These are phyloP conservation scores for Drosophila engyochracea DNA, from an alignment of 2,888 invertebrate genomes.

Conservation along the genomic window DNA sequence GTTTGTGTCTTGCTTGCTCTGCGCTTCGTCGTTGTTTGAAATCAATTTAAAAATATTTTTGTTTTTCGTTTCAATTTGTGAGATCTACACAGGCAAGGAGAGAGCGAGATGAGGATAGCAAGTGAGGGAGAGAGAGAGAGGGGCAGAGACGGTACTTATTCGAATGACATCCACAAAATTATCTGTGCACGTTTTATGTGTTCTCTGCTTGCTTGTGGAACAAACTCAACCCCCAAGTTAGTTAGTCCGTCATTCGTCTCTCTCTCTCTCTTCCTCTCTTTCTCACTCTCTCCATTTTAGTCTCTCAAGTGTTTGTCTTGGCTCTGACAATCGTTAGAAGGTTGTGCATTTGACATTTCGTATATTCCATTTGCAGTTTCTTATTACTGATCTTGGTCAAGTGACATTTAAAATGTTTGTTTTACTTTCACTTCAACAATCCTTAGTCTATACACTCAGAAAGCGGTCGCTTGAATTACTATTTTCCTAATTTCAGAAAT, in stretches of 20 bases:
- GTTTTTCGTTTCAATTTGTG: conserved; percentile 62
- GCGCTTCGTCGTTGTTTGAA: conserved; percentile 70
- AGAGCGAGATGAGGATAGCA: conserved; percentile 2
- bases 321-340: conserved; percentile 1
- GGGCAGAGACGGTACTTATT: conserved; percentile 31
- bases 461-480: neutral
- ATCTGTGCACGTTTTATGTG: conserved; percentile 26
- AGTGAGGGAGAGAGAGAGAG: neutral
- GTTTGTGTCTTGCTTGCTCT: conserved; percentile 36
- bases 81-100: conserved; percentile 4
- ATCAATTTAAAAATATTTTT: conserved; percentile 80
- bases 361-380: neutral
- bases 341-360: neutral
- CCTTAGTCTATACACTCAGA: neutral
- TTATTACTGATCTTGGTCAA: neutral
- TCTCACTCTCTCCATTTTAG: neutral
- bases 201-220: conserved; percentile 18
- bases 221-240: conserved; percentile 23
- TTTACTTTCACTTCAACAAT: neutral
- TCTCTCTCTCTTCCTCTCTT: neutral
- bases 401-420: neutral
- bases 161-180: conserved; percentile 66
- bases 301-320: neutral
- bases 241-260: conserved; percentile 8
- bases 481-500: neutral